Base-by-base conservation (phyloP, 2,113 vertebrate species). In the Rhadina sibilatrix region DNA sequence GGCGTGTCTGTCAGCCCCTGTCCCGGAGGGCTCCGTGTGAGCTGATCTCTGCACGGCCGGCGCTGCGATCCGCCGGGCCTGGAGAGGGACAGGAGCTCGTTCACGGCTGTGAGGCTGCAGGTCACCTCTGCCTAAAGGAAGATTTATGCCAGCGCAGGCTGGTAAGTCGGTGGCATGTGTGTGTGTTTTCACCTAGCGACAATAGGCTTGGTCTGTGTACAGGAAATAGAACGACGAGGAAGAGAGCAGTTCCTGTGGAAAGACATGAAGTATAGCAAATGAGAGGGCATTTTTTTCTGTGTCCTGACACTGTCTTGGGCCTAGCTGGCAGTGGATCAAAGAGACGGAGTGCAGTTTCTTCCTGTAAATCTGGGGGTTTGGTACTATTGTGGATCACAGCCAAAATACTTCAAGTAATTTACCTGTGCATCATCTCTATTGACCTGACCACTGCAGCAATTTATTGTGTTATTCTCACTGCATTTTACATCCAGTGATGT, bases 161-260 rank as follows among this genome's bases (percentile, higher is more conserved):
- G 61, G 56, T 30, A 5, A 46, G 61, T 20, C 82, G 4, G 74
- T 31, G 83, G 64, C 53, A 3, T 82, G 87, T 59, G 78, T 93
- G 28, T 74, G 86, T 93, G 76, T 87, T 59, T 83, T 60, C 88
- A 81, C 37, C 68, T 25, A 8, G 76, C 59, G 95, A 96, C 83
- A 94, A 84, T 83, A 11, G 75, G 46, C 65, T 68, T 11, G 74
- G 13, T 65, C 61, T 52, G 64, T 47, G 4, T 50, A 42, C 88
- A 93, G 95, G 94, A 94, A 96, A 92, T 50, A 63, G 66, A 79
- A 61, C 3, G 65, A n/a, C 56, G 57, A 64, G 84, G 80, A 82
- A 87, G 49, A 89, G 80, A 68, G 80, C 72, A 61, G 96, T 95
- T 95, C 94, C 92, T 87, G 88, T 87, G 95, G 83, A 89, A 91